These are phyloP conservation scores for Polymixis lichenea DNA, from an alignment of 2,888 invertebrate species.

Conservation along the genomic window DNA sequence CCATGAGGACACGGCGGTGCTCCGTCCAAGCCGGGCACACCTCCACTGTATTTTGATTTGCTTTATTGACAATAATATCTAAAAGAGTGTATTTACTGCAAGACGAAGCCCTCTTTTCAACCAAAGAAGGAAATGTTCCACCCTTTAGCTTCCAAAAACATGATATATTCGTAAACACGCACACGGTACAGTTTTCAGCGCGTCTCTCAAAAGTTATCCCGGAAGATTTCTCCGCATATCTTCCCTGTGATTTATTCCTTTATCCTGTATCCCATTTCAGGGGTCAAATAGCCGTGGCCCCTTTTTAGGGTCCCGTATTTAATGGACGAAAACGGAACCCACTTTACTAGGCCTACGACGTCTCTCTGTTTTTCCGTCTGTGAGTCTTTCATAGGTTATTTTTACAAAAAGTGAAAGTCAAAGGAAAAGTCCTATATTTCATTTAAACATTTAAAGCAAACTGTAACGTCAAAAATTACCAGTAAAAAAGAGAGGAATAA, in stretches of 20 bases:
- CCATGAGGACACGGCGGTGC: too few relatives aligned
- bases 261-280: conserved; percentile 64
- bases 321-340: background rate
- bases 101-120: background rate
- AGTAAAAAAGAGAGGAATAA: background rate
- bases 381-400: background rate
- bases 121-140: background rate
- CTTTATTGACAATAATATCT: too few relatives aligned
- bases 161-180: conserved; percentile 51
- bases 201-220: conserved; percentile 56
- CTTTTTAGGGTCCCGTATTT: conserved; percentile 13
- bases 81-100: background rate
- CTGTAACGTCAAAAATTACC: background rate
- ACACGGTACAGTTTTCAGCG: conserved; percentile 61
- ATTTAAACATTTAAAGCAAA: background rate
- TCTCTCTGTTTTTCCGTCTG: background rate
- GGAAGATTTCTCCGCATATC: conserved; percentile 60
- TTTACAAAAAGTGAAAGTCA: background rate
- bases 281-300: conserved; percentile 55
- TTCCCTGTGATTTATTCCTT: conserved; percentile 65
- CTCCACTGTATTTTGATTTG: too few relatives aligned
- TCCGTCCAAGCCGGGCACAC: too few relatives aligned
- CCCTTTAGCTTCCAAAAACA: conserved; percentile 35
- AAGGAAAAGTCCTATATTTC: background rate
- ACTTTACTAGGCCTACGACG: background rate